phyloP scores from a whole-genome alignment of 1,140 invertebrate species.

The Hyposmocoma kahamanoa region DNA sequence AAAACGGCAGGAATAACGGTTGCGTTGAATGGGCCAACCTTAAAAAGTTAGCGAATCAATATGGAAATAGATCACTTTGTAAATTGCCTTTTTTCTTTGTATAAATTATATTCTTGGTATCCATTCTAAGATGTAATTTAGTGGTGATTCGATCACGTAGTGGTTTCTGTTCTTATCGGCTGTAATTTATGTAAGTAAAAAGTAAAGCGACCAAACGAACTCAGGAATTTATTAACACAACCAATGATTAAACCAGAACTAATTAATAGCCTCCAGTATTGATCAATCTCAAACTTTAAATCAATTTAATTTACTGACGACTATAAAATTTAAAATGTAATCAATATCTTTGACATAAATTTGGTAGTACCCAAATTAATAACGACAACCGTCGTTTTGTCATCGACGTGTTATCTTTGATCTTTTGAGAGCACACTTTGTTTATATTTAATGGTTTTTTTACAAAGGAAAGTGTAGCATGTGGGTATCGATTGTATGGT shows the following conservation, averaged over 20 bases:
- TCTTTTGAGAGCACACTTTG: background rate
- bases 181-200: no score
- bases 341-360: conserved; percentile 31
- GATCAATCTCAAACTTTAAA: conserved; percentile 16
- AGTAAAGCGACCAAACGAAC: no score
- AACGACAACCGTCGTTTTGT: conserved; percentile 16
- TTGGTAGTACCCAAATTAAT: conserved; percentile 22
- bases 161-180: no score
- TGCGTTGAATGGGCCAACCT: no score
- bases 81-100: no score
- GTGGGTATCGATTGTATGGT: background rate
- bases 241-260: conserved; percentile 16
- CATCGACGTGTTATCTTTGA: conserved; percentile 9
- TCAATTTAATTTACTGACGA: conserved; percentile 22
- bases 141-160: no score
- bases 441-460: background rate
- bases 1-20: no score
- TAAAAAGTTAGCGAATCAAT: no score
- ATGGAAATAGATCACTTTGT: no score
- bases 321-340: conserved; percentile 20
- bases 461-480: background rate
- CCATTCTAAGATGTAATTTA: no score
- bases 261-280: conserved; percentile 13
- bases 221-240: background rate
- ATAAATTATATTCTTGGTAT: no score